Evolutionary conservation across 2,888 invertebrate genomes (phyloP).

Genomic region (Tetragonula carbonaria): DNA sequence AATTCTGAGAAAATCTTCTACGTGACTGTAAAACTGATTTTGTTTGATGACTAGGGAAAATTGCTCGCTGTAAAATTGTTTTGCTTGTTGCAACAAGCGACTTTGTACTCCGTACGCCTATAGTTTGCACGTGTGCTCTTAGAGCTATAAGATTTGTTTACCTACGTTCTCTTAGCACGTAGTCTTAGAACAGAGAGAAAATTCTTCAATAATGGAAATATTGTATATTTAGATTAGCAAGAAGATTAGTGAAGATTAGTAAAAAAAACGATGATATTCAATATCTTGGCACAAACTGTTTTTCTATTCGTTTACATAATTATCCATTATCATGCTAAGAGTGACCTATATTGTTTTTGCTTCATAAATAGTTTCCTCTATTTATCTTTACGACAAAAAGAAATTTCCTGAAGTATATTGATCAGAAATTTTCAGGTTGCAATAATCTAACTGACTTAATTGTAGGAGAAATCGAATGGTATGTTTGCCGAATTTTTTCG

Average conservation of each 20-base stretch:
- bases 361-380: neutral
- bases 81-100: constrained; percentile 8
- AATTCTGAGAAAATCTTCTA: neutral
- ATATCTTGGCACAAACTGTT: neutral
- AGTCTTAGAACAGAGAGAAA: neutral
- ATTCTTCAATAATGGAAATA: neutral
- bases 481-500: neutral
- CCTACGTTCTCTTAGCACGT: neutral
- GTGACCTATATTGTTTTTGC: constrained; percentile 3
- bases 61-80: neutral
- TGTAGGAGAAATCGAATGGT: neutral
- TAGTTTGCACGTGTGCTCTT: neutral
- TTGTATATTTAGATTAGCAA: neutral
- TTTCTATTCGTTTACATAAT: neutral
- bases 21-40: neutral
- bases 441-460: neutral
- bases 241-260: neutral
- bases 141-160: neutral
- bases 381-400: neutral
- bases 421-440: neutral
- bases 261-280: neutral
- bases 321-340: neutral
- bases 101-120: neutral
- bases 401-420: neutral
- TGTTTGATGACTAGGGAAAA: neutral